Conservation (phyloP, 2,797 vertebrate genomes). For the Clarias pachynema region DNA sequence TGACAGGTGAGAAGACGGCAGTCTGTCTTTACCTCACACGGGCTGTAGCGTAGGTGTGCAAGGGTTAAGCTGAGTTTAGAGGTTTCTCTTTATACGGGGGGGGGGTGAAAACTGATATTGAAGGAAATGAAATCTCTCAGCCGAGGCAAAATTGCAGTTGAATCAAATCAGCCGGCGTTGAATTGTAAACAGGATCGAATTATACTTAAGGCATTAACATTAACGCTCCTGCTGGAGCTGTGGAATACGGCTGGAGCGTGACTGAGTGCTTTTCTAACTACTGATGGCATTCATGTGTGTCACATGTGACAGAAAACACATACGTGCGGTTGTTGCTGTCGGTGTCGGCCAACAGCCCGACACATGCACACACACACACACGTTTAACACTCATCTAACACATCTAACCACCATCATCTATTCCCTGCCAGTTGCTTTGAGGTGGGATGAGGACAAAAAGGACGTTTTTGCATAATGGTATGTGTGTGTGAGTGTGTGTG, state of each 20-base stretch:
- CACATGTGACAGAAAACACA: background rate
- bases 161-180: conserved; percentile 17
- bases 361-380: conserved; percentile 15
- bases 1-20: conserved; percentile 1
- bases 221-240: conserved; percentile 11
- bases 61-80: conserved; percentile 17
- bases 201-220: conserved; percentile 7
- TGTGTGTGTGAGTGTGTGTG: background rate
- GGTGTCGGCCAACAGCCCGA: background rate
- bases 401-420: conserved; percentile 18
- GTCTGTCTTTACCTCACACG: background rate
- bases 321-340: background rate
- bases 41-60: background rate
- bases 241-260: background rate
- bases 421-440: conserved; percentile 28
- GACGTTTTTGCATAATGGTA: conserved; percentile 27
- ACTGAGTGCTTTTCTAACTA: conserved; percentile 4
- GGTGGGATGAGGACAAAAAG: conserved; percentile 34
- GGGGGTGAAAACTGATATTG: background rate
- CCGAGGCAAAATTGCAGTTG: conserved; percentile 22
- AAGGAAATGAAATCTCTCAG: conserved; percentile 28
- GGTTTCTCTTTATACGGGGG: background rate
- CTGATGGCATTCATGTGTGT: conserved; percentile 5
- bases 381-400: conserved; percentile 20
- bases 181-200: conserved; percentile 20